Base-by-base conservation (phyloP, 35 echinoderm and acorn worm species). In the Anneissia japonica region DNA sequence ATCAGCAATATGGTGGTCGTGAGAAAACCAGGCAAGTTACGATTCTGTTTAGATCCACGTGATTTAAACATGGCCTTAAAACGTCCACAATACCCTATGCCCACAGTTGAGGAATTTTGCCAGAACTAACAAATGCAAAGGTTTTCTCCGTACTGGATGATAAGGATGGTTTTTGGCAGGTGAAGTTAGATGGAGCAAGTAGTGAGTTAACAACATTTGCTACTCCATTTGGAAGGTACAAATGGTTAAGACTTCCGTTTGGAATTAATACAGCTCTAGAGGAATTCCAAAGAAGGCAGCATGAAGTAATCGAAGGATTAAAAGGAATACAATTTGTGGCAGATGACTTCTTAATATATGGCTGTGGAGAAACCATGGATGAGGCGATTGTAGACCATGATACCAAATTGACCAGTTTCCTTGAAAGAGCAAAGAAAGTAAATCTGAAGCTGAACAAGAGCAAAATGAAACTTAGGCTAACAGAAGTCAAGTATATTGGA, bases 191-290 rank as follows among this genome's bases (percentile, higher is more conserved):
- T 32, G 39, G 75, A 77, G 33, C 38, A 19, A 88, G 90, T 46
- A 84, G 76, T 37, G 72, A 86, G 37, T 72, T 93, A 0, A 90
- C 87, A 12, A 90, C 83, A 0, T 85, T 93, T 34, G 41, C 75
- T n/a, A 88, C 86, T 12, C 87, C 92, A 82, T 93, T 93, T 82
- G 92, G 88, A 4, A 35, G 90, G 0, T 92, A 92, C 38, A 80
- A 81, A 30, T 92, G 72, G 30, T 56, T 64, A 33, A 72, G 78
- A 74, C 74, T 87, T 45, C 77, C 76, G 19, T 85, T 84, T 46
- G 88, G 82, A 30, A 84, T 84, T 28, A 32, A 19, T 26, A 35
- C 72, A 45, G 46, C 90, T 0, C 90, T 84, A 37, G 90, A 90
- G 41, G 83, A 86, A 56, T 91, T 81, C 34, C 89, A 91, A 75